Base-by-base conservation (phyloP, 1,140 invertebrate species). In the Amphibalanus amphitrite region DNA sequence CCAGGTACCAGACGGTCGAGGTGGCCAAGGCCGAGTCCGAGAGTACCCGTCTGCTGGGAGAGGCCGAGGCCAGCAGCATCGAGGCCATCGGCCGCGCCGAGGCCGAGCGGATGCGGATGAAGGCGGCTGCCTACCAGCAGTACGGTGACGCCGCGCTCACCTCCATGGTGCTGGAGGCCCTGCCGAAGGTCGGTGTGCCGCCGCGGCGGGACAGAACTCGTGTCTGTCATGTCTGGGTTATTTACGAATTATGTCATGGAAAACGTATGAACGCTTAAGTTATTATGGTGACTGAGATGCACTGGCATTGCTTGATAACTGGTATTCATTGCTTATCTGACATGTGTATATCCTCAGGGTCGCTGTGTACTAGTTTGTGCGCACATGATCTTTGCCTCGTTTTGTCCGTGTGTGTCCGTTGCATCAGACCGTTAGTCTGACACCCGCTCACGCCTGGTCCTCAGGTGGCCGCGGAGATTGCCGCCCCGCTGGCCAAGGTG, bases 121-220 rank as follows among this genome's bases (percentile, higher is more conserved):
- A 97, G 82, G 94, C 95, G 4, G 84, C 86, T 33, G 92, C 96
- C 38, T 97, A 95, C 82, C 95, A 94, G 80, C 90, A 94, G 81
- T 98, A 97, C 77, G 94, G 93, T 73, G 91, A 97, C 70, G 94
- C 95, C 26, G 95, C 95, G 72, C 90, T 96, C 76, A 88, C 95
- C 83, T 89, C 90, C 71, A 85, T 97, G 73, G 91, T 96, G 0
- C 83, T 97, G 33, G 94, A 96, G 75, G 91, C 93, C 10, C 82
- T 97, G 80, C 95, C 95, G 68, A 95, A 95, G 89, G 92, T 93
- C 26, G 47, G n/a, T n/a, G n/a, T n/a, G n/a, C n/a, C n/a, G n/a
- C n/a, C n/a, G n/a, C n/a, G n/a, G n/a, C n/a, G n/a, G n/a, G n/a
- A n/a, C n/a, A n/a, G n/a, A n/a, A n/a, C n/a, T n/a, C n/a, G n/a